Percentiles rank a stretch among this genome's conserved stretches.
Evolutionary conservation across 2,113 vertebrate species (phyloP).

Genomic region (Caloenas nicobarica): DNA sequence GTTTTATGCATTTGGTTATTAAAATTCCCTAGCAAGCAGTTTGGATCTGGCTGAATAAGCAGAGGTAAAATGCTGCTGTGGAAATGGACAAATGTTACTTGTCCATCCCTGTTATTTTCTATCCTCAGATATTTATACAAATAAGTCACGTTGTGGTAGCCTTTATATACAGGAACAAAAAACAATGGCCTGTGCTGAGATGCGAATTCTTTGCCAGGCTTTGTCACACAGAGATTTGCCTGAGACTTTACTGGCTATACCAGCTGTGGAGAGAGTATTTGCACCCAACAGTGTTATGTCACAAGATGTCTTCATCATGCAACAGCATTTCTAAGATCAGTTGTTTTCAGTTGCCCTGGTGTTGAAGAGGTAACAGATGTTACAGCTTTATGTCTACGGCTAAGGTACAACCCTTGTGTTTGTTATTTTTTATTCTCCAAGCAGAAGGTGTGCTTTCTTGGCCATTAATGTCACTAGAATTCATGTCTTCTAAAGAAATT

Average conservation of each 20-base stretch:
- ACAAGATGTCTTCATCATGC: not conserved
- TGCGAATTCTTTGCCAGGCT: not conserved
- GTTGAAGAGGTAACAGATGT: not conserved
- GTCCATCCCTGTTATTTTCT: not conserved
- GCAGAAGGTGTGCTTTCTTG: not conserved
- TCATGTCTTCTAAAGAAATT: rapidly evolving
- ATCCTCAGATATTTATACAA: not conserved
- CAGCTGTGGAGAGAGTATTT: not conserved
- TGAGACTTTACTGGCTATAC: not conserved
- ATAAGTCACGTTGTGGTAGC: not conserved
- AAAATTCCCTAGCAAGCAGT: not conserved
- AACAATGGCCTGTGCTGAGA: not conserved
- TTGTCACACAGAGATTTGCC: not conserved
- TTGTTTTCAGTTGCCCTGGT: not conserved
- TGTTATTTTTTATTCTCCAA: not conserved
- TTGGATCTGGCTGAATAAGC: not conserved
- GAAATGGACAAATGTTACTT: not conserved
- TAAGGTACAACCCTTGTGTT: not conserved
- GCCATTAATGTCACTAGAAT: not conserved
- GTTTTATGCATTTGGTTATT: not conserved
- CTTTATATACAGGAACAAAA: not conserved
- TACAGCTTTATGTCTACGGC: not conserved
- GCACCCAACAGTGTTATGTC: not conserved
- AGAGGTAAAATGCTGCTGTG: not conserved
- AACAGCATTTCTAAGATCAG: not conserved